Evolutionary conservation across 2,113 vertebrate genomes (phyloP), one percentile per base, ranked within the genome.

Genomic region (Peromyscus maniculatus): DNA sequence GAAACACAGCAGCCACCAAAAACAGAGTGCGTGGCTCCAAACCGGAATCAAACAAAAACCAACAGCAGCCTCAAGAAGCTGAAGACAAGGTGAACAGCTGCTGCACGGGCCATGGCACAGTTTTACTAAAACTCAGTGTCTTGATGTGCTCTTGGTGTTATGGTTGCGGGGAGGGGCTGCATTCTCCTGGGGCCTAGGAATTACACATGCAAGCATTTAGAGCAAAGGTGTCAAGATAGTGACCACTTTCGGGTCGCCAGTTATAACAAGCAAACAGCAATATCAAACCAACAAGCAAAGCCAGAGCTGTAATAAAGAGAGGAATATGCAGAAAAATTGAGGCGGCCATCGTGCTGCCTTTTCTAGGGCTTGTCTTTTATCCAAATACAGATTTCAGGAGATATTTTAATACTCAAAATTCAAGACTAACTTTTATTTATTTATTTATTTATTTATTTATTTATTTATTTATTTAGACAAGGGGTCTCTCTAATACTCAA

Each of bases 241-340:
- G 92, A 39, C 16, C 88, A 13, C 55, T 55, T 64, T 96, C 26
- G 82, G 75, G 69, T 88, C 72, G 46, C 87, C 22, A 67, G 39
- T 91, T 86, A 93, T 95, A 91, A 91, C 67, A 96, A 89, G n/a
- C 52, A 75, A 77, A 31, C 4, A 72, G 22, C 3, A 72, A 17
- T 5, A 19, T 26, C 79, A 77, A 66, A 15, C 22, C 87, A 95
- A 78, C 11, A 55, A 79, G 49, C 55, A 57, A 39, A 83, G n/a
- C 62, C 6, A 62, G 1, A 78, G 21, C 52, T 91, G 26, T 52
- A 93, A 16, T 36, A 31, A 22, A 88, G 59, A 92, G 4, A 39
- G 26, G 3, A 17, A 46, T 49, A 62, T 52, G 5, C 46, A 91
- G 88, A 88, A 74, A 46, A 95, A 79, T 17, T 46, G 43, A 67